phyloP scores from a whole-genome alignment of 2,113 vertebrate genomes.

The Ceyx margarethae region DNA sequence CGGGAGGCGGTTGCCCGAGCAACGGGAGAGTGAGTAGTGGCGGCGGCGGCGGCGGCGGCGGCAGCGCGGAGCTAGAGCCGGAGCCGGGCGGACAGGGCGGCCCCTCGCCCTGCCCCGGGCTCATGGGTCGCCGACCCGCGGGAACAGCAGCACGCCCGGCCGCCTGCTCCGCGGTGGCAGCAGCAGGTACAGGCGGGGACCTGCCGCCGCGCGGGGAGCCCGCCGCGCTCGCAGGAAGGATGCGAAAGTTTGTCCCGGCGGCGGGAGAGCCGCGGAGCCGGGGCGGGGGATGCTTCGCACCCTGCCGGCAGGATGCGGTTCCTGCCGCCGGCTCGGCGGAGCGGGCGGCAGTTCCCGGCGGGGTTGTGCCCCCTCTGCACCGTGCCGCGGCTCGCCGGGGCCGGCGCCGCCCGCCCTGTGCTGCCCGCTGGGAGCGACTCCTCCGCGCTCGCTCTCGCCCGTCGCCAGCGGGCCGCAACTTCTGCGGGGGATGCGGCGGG shows the following conservation, averaged over 20 bases:
- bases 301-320: background rate
- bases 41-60: background rate
- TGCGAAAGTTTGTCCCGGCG: background rate
- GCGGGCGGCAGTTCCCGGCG: background rate
- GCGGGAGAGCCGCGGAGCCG: background rate
- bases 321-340: background rate
- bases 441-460: background rate
- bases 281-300: background rate
- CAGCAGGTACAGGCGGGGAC: background rate
- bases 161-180: background rate
- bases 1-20: slow-evolving; percentile 65
- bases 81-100: background rate
- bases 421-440: background rate
- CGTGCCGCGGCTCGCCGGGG: background rate
- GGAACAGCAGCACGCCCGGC: background rate
- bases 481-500: background rate
- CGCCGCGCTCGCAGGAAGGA: background rate
- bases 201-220: background rate
- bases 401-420: background rate
- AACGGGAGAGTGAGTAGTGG: slow-evolving; percentile 17
- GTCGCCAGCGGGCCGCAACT: background rate
- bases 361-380: background rate
- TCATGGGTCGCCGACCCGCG: background rate
- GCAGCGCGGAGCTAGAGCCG: background rate
- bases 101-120: background rate